Evolutionary conservation across 2,888 invertebrate genomes (phyloP).

Genomic region (Limnephilus auricula): DNA sequence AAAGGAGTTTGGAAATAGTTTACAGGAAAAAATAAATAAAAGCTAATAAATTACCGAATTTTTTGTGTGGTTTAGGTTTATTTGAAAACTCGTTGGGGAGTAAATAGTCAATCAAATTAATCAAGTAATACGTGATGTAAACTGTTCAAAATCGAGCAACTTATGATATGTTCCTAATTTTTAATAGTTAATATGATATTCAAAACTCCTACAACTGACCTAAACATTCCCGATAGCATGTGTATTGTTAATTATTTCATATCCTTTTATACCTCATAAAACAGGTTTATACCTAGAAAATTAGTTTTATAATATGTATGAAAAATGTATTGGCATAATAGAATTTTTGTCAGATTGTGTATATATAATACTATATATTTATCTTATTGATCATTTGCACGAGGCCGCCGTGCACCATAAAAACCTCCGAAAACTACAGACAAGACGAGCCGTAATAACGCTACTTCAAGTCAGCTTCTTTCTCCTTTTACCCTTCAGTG

Average conservation of each 20-base stretch:
- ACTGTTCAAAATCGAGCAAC: no score
- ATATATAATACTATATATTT: background rate
- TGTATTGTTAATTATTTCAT: no score
- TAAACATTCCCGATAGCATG: no score
- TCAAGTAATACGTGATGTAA: no score
- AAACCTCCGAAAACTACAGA: background rate
- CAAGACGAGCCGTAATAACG: background rate
- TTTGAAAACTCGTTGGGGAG: background rate
- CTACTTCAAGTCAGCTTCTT: background rate
- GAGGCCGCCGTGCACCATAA: background rate
- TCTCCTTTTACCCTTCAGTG: background rate
- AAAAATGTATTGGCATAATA: no score
- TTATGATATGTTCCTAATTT: no score
- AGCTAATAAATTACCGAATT: background rate
- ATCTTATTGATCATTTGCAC: background rate
- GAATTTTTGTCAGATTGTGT: no score
- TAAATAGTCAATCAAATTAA: background rate
- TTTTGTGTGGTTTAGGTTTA: background rate
- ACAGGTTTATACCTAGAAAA: no score
- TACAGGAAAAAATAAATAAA: background rate
- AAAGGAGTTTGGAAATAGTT: background rate
- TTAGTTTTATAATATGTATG: no score
- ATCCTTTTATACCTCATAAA: no score
- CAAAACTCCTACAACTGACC: no score
- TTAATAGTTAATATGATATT: no score